Evolutionary conservation across 64 coral and sea anemone species (phyloP).

Genomic region (Anthopleura sola): DNA sequence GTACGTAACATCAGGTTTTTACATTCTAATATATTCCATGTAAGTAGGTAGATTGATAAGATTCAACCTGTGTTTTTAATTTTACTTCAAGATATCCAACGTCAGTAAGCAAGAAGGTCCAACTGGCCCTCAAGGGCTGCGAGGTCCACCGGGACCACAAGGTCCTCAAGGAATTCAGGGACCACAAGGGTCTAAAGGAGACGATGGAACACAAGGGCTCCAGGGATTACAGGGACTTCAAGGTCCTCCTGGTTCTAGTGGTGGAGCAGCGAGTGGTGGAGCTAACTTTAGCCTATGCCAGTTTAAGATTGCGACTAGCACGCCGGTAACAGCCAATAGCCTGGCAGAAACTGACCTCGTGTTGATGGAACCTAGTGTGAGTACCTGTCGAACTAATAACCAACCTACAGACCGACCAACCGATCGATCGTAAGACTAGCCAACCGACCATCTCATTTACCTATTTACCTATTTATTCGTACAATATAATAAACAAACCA

Average conservation of each 20-base stretch:
- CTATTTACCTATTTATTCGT: too few species aligned
- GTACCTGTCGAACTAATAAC: not conserved
- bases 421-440: too few species aligned
- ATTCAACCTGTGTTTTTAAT: not conserved
- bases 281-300: slow-evolving; percentile 39
- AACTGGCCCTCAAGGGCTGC: slow-evolving; percentile 3
- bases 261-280: not conserved
- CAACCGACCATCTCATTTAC: too few species aligned
- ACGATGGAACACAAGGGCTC: slow-evolving; percentile 4
- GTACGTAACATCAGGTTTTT: too few species aligned
- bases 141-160: slow-evolving; percentile 19
- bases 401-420: not conserved
- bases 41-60: too few species aligned
- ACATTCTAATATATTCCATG: too few species aligned
- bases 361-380: not conserved
- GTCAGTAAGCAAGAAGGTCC: slow-evolving; percentile 24
- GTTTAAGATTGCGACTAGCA: slow-evolving; percentile 4
- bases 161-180: slow-evolving; percentile 55
- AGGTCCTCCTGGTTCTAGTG: slow-evolving; percentile 11
- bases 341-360: not conserved
- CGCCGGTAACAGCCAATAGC: not conserved
- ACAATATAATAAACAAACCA: too few species aligned
- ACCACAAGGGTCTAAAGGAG: slow-evolving; percentile 31
- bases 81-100: not conserved
- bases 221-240: slow-evolving; percentile 5